Evolutionary conservation across 2,113 vertebrate genomes (phyloP).

Genomic region (Archilochus colubris): DNA sequence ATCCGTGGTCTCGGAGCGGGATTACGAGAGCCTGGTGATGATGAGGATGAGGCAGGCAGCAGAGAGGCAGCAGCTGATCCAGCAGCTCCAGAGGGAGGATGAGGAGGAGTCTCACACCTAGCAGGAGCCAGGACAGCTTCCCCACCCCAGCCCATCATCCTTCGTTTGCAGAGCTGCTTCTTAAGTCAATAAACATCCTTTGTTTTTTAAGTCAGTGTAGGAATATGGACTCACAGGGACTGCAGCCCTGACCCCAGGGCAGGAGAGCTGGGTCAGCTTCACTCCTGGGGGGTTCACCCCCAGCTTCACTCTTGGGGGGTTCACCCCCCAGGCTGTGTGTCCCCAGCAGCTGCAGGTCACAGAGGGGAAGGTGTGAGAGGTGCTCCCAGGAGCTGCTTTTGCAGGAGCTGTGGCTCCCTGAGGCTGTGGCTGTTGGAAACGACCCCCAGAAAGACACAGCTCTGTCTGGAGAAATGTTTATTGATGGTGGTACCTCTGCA

Average conservation of each 20-base stretch:
- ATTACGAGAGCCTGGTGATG: conserved; percentile 96
- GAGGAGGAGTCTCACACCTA: conserved; percentile 78
- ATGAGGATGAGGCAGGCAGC: conserved; percentile 96
- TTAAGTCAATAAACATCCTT: conserved; percentile 69
- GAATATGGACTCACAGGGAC: not conserved
- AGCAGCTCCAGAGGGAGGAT: conserved; percentile 88
- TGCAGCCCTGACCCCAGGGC: not conserved
- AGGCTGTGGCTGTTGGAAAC: not conserved
- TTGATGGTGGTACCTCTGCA: conserved; percentile 23
- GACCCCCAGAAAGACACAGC: not conserved
- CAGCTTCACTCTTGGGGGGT: not conserved
- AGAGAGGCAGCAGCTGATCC: conserved; percentile 90
- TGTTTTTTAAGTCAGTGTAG: conserved; percentile 5
- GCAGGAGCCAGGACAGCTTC: not conserved
- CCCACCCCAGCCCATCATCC: not conserved
- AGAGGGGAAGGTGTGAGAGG: not conserved
- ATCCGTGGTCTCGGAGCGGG: conserved; percentile 83
- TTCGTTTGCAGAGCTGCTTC: not conserved
- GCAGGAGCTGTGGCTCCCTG: not conserved
- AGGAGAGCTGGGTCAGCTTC: not conserved
- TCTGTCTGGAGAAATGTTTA: not conserved
- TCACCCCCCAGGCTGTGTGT: not conserved
- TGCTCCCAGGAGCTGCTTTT: not conserved
- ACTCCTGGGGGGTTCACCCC: not conserved
- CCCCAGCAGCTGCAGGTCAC: not conserved